These are phyloP conservation scores for Calonectris borealis DNA, from an alignment of 2,113 vertebrate genomes.

Conservation along the genomic window DNA sequence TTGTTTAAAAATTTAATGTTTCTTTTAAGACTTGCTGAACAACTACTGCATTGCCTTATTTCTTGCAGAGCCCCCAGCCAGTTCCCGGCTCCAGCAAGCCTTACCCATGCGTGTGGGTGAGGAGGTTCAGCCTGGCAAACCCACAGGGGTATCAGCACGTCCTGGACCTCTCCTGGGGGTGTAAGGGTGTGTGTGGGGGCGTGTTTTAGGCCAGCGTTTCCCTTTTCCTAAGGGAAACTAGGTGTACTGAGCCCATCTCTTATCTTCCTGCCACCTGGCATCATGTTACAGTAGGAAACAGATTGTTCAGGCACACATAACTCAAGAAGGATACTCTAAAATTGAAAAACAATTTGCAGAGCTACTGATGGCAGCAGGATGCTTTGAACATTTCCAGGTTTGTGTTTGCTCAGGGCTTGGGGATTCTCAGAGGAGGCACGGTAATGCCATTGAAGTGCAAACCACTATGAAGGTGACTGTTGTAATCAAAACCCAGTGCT, in stretches of 20 bases:
- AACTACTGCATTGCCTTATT: not conserved
- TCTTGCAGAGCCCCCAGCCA: not conserved
- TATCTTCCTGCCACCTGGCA: not conserved
- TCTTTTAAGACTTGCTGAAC: not conserved
- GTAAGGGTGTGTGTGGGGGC: fast-evolving
- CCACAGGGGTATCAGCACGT: not conserved
- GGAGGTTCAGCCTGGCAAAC: not conserved
- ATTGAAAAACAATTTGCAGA: conserved; percentile 11
- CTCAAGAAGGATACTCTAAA: not conserved
- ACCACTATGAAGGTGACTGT: not conserved
- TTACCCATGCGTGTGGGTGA: fast-evolving
- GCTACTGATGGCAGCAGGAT: not conserved
- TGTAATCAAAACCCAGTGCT: not conserved
- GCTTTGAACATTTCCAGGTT: conserved; percentile 1
- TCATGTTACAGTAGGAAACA: not conserved
- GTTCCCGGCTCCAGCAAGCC: not conserved
- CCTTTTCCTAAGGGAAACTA: not conserved
- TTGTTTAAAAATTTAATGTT: not conserved
- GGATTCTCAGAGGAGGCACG: not conserved
- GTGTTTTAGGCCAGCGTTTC: not conserved
- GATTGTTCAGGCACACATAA: not conserved
- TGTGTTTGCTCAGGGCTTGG: not conserved
- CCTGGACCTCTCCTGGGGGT: not conserved
- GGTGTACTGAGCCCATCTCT: not conserved
- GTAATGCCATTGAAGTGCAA: conserved; percentile 1